These are phyloP conservation scores for Calliphora vicina DNA, from an alignment of 1,140 invertebrate genomes.

Conservation along the genomic window DNA sequence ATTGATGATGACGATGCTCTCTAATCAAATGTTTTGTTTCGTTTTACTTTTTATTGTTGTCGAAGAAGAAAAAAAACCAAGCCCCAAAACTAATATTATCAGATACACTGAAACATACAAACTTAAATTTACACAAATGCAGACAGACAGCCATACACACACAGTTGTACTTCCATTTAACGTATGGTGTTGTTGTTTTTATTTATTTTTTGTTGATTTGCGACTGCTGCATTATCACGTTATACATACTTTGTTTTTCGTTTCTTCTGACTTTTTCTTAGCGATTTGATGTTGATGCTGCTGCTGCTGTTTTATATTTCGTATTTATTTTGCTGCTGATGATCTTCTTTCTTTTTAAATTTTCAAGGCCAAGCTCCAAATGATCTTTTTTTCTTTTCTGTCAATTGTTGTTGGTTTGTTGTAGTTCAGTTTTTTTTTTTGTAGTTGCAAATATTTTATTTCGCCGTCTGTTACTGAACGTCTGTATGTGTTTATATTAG, in stretches of 20 bases:
- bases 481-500: neutral
- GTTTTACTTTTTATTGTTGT: neutral
- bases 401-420: neutral
- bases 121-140: neutral
- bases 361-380: slow-evolving; percentile 34
- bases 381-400: neutral
- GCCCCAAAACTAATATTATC: neutral
- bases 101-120: neutral
- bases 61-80: neutral
- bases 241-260: neutral
- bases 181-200: neutral
- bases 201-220: neutral
- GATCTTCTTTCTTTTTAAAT: slow-evolving; percentile 26
- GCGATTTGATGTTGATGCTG: neutral
- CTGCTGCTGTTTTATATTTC: slow-evolving; percentile 29
- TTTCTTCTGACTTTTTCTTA: neutral
- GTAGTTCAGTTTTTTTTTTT: neutral
- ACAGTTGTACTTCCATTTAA: neutral
- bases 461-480: neutral
- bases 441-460: slow-evolving; percentile 18
- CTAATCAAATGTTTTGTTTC: neutral
- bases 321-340: slow-evolving; percentile 3
- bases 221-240: slow-evolving; percentile 23
- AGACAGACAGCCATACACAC: neutral
- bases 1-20: neutral